These are phyloP conservation scores for Microtus ochrogaster DNA, from an alignment of 2,113 vertebrate genomes.

Conservation along the genomic window DNA sequence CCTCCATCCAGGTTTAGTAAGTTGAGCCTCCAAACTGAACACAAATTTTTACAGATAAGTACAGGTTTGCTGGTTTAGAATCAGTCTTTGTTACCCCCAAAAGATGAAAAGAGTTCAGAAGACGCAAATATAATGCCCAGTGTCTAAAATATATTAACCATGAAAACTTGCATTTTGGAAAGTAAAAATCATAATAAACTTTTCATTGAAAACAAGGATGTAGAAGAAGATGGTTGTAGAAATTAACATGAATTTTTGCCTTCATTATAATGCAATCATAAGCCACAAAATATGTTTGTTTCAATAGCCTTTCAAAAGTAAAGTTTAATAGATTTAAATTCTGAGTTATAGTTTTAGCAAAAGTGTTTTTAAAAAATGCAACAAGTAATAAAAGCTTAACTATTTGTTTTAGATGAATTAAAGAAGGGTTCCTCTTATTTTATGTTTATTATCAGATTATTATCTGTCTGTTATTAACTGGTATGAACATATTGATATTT, in stretches of 20 bases:
- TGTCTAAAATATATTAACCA: not conserved
- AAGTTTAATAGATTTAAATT: not conserved
- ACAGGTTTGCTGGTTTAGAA: not conserved
- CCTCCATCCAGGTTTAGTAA: too few species aligned
- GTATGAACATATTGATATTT: not conserved
- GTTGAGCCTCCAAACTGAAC: too few species aligned
- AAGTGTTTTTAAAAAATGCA: not conserved
- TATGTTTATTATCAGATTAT: not conserved
- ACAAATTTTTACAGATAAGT: not conserved
- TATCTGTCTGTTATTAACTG: not conserved
- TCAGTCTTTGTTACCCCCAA: not conserved
- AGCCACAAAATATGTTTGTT: not conserved
- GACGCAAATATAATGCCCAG: not conserved
- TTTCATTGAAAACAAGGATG: not conserved
- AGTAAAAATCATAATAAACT: not conserved
- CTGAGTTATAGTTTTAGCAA: not conserved
- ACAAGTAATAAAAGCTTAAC: not conserved
- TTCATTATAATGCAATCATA: not conserved
- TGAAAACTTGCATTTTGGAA: not conserved
- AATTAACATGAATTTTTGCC: not conserved
- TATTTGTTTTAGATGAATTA: not conserved
- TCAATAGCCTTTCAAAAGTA: not conserved
- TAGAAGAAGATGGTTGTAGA: not conserved
- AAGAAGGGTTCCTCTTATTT: not conserved
- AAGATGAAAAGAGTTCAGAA: not conserved